Evolutionary conservation across 1,140 invertebrate genomes (phyloP).

Genomic region (Epicauta chinensis): DNA sequence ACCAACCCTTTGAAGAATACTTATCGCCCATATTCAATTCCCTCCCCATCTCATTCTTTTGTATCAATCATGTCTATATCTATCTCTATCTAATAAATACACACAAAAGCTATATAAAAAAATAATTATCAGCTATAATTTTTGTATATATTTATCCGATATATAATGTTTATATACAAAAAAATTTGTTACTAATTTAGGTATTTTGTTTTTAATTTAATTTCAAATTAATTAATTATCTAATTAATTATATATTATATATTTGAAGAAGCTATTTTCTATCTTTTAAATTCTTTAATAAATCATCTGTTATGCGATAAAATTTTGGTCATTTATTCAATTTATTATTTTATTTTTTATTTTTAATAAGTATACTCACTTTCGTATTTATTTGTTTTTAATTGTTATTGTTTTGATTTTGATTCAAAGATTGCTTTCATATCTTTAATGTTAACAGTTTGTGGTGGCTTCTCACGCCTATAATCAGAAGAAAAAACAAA

Average conservation of each 20-base stretch:
- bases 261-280: too few species aligned
- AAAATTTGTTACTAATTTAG: not conserved
- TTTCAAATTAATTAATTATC: not conserved
- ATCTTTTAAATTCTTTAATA: not conserved
- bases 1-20: too few species aligned
- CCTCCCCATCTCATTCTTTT: too few species aligned
- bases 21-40: too few species aligned
- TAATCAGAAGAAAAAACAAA: conserved; percentile 27
- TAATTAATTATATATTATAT: not conserved
- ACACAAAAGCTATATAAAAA: too few species aligned
- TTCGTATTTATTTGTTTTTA: too few species aligned
- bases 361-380: too few species aligned
- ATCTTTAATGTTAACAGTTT: conserved; percentile 65
- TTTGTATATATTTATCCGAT: too few species aligned
- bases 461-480: conserved; percentile 60
- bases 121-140: too few species aligned
- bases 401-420: conserved; percentile 44
- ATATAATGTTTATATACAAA: too few species aligned
- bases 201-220: not conserved
- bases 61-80: too few species aligned
- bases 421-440: conserved; percentile 73
- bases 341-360: conserved; percentile 5
- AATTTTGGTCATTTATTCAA: not conserved
- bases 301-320: not conserved
- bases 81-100: too few species aligned